Base-by-base conservation (phyloP, 2,113 vertebrate genomes). In the Mesoclemmys tuberculata region DNA sequence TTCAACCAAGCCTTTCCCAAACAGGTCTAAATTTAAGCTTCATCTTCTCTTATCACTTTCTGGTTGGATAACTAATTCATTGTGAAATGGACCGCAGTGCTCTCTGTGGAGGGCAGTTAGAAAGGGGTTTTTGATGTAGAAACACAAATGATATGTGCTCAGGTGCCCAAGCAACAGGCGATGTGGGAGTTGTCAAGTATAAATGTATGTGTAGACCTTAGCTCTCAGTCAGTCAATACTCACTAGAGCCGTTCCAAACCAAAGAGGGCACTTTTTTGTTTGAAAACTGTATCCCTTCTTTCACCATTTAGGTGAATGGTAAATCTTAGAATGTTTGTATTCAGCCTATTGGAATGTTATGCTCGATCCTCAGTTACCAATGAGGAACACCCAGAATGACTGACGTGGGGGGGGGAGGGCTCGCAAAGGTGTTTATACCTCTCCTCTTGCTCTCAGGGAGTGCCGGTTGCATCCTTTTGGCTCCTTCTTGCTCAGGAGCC, bases 31-130 rank as follows among this genome's bases (percentile, higher is more conserved):
- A 81, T 94, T 79, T 68, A 79, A 90, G 26, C 84, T 0, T 3
- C 31, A 77, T 82, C 82, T 92, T 68, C 84, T 77, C 92, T 90
- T 8, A 0, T 91, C 51, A 26, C 84, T 85, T 85, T 80, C 71
- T 89, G 51, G 38, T 79, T 71, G 68, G 35, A 71, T 3, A 84
- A 44, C 56, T 91, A 82, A 94, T 93, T 16, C 87, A n/a, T 38
- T 3, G 21, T 84, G 78, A 75, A 21, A 90, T 0, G 5, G 75
- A 29, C 75, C 83, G n/a, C 46, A 90, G 80, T 80, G 81, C 84
- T 90, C 64, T 75, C 38, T 95, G 71, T 86, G 27, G 90, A 90
- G 94, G 74, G 58, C 85, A 87, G 90, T 49, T 90, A 91, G 49
- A 58, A 87, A 54, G 74, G 74, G 71, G 77, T 87, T 91, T 82